Base-by-base conservation (phyloP, 2,113 vertebrate genomes). In the Oenanthe oenanthe region DNA sequence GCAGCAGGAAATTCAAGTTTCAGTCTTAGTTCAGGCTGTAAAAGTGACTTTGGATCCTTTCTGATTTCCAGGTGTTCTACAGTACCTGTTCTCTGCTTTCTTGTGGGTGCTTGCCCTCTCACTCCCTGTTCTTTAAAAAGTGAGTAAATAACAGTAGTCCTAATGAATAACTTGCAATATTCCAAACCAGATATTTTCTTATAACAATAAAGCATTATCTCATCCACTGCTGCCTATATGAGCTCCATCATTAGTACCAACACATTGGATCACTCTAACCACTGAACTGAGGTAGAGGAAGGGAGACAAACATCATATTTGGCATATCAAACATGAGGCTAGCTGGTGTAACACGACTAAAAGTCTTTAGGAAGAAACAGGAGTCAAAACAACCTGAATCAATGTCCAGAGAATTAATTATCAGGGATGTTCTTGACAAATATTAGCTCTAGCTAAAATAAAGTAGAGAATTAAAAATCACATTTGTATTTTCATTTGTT, bases 171-270 rank as follows among this genome's bases (percentile, higher is more conserved):
- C 13, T 57, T n/a, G 9, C 2, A 62, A 10, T 81, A 56, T 77
- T 80, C 26, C 57, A 62, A 54, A 90, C 7, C 7, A 40, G 3
- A 36, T 70, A 3, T 57, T 74, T 54, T 76, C 32, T 21, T 45
- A 66, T 4, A 77, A 54, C 7, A 58, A 6, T 38, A 38, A 84
- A 71, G 9, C 5, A 10, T 11, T 43, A 36, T 36, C 24, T 86
- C 17, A 45, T 38, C 18, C 16, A 38, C 10, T 40, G 12, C 15
- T 36, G 20, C 1, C 7, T 24, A 1, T 26, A 20, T 1, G 4
- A 77, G 19, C 10, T 6, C 70, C 21, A 18, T 20, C 12, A 48
- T 48, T 57, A 63, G 24, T 36, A 53, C 20, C 25, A 83, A 42
- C 18, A 24, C 19, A 54, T 0, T 36, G 62, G 65, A 25, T 45